Conservation (phyloP, 2,888 invertebrate species). For the Orthosia gracilis region DNA sequence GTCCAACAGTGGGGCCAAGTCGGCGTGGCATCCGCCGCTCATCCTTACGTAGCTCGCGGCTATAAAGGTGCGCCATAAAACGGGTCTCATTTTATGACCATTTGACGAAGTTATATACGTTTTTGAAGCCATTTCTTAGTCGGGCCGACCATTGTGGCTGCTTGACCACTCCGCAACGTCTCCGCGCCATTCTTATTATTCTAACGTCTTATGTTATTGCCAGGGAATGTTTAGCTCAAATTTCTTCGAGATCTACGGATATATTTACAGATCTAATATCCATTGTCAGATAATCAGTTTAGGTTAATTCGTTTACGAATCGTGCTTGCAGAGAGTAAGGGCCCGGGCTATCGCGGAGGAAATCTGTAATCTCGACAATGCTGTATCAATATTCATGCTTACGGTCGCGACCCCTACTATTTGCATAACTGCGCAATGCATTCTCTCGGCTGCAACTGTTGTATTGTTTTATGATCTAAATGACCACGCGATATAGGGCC, state of each 20-base stretch:
- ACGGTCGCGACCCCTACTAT: constrained; percentile 89
- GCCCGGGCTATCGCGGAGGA: constrained; percentile 82
- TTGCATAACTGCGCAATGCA: constrained; percentile 90
- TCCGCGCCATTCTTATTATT: constrained; percentile 80
- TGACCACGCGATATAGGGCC: constrained; percentile 88
- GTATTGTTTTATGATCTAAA: constrained; percentile 91
- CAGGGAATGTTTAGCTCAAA: constrained; percentile 72
- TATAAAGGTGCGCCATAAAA: constrained; percentile 89
- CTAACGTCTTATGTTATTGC: constrained; percentile 76
- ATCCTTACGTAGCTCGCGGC: constrained; percentile 86
- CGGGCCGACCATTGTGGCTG: constrained; percentile 84
- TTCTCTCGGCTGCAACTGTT: constrained; percentile 88
- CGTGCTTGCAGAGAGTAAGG: constrained; percentile 86
- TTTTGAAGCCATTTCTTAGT: constrained; percentile 88
- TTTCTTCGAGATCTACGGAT: constrained; percentile 65
- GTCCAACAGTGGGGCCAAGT: constrained; percentile 72
- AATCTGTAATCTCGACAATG: constrained; percentile 89
- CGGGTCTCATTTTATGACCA: constrained; percentile 89
- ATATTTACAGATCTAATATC: constrained; percentile 76
- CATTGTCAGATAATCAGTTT: constrained; percentile 81
- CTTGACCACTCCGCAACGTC: constrained; percentile 80
- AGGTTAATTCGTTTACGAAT: constrained; percentile 84
- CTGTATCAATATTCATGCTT: constrained; percentile 90
- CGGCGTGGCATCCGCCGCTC: constrained; percentile 80
- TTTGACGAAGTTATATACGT: constrained; percentile 90